phyloP scores from a whole-genome alignment of 1,140 invertebrate species.

The Chrysomallon squamiferum region DNA sequence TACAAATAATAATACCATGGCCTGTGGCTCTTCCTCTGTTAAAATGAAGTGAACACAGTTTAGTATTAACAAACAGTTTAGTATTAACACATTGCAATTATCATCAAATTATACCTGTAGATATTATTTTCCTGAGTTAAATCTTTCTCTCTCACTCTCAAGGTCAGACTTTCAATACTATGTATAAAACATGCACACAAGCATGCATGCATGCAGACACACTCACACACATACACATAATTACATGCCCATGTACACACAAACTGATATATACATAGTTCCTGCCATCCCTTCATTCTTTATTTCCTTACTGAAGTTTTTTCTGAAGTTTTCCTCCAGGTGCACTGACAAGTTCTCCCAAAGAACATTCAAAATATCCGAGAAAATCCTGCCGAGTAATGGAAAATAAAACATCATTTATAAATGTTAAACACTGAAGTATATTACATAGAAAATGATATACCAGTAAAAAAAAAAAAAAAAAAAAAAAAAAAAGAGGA shows the following conservation, averaged over 20 bases:
- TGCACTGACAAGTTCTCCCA: conserved; percentile 67
- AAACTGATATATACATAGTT: too few species aligned
- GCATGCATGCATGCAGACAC: too few species aligned
- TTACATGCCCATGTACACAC: too few species aligned
- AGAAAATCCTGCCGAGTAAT: conserved; percentile 66
- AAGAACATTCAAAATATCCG: conserved; percentile 64
- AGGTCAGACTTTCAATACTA: too few species aligned
- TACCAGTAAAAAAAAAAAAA: too few species aligned
- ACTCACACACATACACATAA: too few species aligned
- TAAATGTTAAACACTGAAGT: too few species aligned
- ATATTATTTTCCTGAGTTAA: background rate
- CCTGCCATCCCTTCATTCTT: too few species aligned
- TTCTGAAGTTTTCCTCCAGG: conserved; percentile 49
- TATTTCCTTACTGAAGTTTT: conserved; percentile 38
- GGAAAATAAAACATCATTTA: background rate
- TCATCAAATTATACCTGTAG: background rate
- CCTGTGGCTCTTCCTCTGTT: background rate
- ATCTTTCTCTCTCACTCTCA: background rate
- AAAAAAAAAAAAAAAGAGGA: background rate
- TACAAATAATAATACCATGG: conserved; percentile 9
- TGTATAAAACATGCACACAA: too few species aligned
- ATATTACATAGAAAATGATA: background rate
- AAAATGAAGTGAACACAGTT: background rate
- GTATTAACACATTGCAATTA: background rate
- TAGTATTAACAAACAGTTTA: background rate